Evolutionary conservation across 2,888 invertebrate genomes (phyloP).

Genomic region (Amiota mariae): DNA sequence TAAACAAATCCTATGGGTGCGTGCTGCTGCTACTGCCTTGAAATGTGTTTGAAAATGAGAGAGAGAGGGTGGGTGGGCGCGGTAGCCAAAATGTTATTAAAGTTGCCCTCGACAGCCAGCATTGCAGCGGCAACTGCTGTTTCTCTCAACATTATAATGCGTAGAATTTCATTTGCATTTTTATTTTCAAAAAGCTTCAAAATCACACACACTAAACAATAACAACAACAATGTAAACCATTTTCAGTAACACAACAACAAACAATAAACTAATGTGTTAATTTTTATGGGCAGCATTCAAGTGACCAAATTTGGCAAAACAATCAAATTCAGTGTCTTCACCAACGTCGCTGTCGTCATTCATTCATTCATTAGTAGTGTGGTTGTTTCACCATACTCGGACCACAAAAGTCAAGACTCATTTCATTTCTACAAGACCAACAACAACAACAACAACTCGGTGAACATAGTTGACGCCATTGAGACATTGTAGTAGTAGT

Average conservation of each 20-base stretch:
- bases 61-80: not conserved
- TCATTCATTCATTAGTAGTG: constrained; percentile 9
- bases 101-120: too few relatives aligned
- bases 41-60: not conserved
- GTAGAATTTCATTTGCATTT: constrained; percentile 51
- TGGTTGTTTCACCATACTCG: constrained; percentile 55
- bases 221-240: constrained; percentile 4
- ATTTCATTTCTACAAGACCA: too few relatives aligned
- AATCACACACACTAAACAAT: not conserved
- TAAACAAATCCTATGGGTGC: constrained; percentile 38
- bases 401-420: not conserved
- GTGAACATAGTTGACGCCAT: constrained; percentile 38
- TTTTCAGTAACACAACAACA: not conserved
- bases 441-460: too few relatives aligned
- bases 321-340: constrained; percentile 39
- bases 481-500: constrained; percentile 42
- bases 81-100: constrained; percentile 37
- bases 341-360: constrained; percentile 38
- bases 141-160: constrained; percentile 43
- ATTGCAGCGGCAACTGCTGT: constrained; percentile 2
- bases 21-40: constrained; percentile 13
- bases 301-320: constrained; percentile 46
- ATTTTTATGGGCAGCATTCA: constrained; percentile 36
- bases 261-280: constrained; percentile 26
- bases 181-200: constrained; percentile 17